These are phyloP conservation scores for Heliothis peltigera DNA, from an alignment of 2,888 invertebrate species.

Conservation along the genomic window DNA sequence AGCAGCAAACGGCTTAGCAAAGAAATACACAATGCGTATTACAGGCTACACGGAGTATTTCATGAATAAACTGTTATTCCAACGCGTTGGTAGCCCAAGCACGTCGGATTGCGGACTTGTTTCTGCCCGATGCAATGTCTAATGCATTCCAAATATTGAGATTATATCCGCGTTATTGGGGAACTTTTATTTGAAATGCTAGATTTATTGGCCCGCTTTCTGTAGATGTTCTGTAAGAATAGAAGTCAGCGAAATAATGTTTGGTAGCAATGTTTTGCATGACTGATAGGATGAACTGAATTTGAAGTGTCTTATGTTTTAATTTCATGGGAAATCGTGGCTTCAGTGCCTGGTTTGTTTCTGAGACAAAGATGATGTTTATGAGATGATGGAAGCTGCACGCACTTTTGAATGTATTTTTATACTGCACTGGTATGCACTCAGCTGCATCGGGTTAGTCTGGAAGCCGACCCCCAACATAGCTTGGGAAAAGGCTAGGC, in stretches of 20 bases:
- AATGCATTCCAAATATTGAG: slow-evolving; percentile 56
- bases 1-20: slow-evolving; percentile 10
- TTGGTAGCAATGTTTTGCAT: neutral
- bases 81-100: slow-evolving; percentile 35
- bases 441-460: no score
- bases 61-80: slow-evolving; percentile 39
- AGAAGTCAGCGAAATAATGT: no score
- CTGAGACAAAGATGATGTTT: no score
- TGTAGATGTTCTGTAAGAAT: neutral
- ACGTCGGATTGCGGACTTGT: slow-evolving; percentile 51
- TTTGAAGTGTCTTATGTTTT: no score
- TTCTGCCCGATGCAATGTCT: slow-evolving; percentile 38
- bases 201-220: slow-evolving; percentile 1
- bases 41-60: slow-evolving; percentile 25
- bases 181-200: slow-evolving; percentile 10
- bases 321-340: no score
- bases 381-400: no score
- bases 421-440: no score
- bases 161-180: slow-evolving; percentile 35
- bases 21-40: slow-evolving; percentile 20
- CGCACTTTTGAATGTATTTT: no score
- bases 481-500: no score
- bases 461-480: no score
- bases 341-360: no score
- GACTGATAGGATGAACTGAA: neutral